Evolutionary conservation across 2,888 invertebrate genomes (phyloP).

Genomic region (Yponomeuta cagnagella): DNA sequence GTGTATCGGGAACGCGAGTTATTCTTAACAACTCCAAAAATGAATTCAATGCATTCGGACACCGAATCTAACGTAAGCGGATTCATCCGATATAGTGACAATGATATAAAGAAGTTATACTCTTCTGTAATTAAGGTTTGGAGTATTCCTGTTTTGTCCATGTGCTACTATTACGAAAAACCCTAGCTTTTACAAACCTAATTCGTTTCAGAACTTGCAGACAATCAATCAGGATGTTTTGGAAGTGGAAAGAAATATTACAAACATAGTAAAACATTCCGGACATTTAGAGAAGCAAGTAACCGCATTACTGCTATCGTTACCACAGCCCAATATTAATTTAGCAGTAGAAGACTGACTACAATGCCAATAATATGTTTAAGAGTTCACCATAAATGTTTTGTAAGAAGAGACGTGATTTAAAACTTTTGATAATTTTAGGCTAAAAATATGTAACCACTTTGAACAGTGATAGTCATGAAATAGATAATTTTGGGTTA

Average conservation of each 20-base stretch:
- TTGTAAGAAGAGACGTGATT: too few relatives aligned
- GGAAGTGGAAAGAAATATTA: constrained; percentile 58
- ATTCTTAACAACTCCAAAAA: constrained; percentile 21
- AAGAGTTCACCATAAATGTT: too few relatives aligned
- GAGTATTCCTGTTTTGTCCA: background rate
- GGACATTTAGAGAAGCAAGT: constrained; percentile 59
- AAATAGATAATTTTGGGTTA: too few relatives aligned
- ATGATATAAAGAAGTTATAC: constrained; percentile 53
- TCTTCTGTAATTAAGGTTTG: constrained; percentile 53
- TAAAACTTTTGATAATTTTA: too few relatives aligned
- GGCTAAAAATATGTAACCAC: too few relatives aligned
- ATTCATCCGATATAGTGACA: constrained; percentile 57
- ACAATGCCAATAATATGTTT: background rate
- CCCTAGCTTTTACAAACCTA: background rate
- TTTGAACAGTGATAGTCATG: too few relatives aligned
- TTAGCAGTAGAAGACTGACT: constrained; percentile 38
- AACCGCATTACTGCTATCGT: constrained; percentile 42
- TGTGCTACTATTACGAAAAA: too few relatives aligned
- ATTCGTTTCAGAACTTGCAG: constrained; percentile 52
- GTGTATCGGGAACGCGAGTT: background rate
- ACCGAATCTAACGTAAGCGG: constrained; percentile 66
- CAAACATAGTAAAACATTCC: constrained; percentile 42
- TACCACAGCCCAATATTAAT: constrained; percentile 45
- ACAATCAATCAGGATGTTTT: constrained; percentile 58
- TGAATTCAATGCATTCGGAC: constrained; percentile 58